These are phyloP conservation scores for Solen grandis DNA, from an alignment of 1,140 invertebrate genomes.

Conservation along the genomic window DNA sequence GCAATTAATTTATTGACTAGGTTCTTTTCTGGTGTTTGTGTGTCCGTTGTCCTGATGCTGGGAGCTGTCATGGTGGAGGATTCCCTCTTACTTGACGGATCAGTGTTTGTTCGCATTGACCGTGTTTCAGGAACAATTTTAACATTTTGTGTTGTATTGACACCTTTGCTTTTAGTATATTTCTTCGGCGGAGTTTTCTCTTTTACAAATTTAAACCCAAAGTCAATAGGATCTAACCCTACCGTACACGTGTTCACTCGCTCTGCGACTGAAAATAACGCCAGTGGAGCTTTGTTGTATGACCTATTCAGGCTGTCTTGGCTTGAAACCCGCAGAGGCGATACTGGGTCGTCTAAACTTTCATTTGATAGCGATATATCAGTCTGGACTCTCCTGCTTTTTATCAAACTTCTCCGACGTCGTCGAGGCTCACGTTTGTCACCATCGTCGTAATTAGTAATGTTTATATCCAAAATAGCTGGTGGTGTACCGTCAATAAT, in stretches of 20 bases:
- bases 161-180: conserved; percentile 29
- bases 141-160: conserved; percentile 38
- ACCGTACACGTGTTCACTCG: conserved; percentile 43
- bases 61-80: conserved; percentile 57
- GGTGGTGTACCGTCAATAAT: conserved; percentile 56
- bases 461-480: conserved; percentile 61
- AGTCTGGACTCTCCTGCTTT: conserved; percentile 72
- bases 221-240: conserved; percentile 58
- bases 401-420: conserved; percentile 64
- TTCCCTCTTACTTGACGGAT: conserved; percentile 16
- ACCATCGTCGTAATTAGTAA: conserved; percentile 55
- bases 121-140: conserved; percentile 21
- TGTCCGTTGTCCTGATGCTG: conserved; percentile 46
- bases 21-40: conserved; percentile 61
- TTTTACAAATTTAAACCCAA: conserved; percentile 11
- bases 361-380: conserved; percentile 65
- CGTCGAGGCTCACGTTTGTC: conserved; percentile 51
- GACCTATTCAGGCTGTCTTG: conserved; percentile 51
- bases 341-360: conserved; percentile 38
- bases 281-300: conserved; percentile 49
- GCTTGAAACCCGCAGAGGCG: conserved; percentile 6
- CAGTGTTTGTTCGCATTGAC: conserved; percentile 51
- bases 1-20: conserved; percentile 50
- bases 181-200: neutral
- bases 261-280: conserved; percentile 43